A percentile compares a stretch with the other conserved stretches of the same genome.
Conservation (phyloP, 2,888 invertebrate species). For the Euplexia lucipara region DNA sequence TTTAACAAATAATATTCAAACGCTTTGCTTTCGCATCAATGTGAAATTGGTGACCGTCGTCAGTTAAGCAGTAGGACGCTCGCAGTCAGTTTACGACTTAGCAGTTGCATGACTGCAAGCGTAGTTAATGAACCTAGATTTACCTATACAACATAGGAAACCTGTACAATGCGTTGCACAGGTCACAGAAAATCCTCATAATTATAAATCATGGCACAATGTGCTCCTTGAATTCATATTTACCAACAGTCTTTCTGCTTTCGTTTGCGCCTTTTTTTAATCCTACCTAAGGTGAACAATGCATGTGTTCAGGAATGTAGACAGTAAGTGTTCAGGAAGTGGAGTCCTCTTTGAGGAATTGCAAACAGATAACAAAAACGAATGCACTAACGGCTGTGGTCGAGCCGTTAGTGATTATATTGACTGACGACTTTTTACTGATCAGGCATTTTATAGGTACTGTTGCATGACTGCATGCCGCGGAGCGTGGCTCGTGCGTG, state of each 20-base stretch:
- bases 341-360: background rate
- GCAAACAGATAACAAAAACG: constrained; percentile 9
- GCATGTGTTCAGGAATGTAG: too few relatives aligned
- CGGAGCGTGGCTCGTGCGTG: constrained; percentile 49
- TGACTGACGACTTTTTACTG: constrained; percentile 37
- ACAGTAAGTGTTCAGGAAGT: background rate
- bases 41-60: constrained; percentile 27
- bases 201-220: background rate
- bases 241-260: background rate
- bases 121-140: background rate
- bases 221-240: background rate
- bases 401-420: constrained; percentile 18
- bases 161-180: background rate
- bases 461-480: constrained; percentile 10
- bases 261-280: background rate
- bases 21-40: constrained; percentile 23
- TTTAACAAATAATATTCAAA: constrained; percentile 39
- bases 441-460: constrained; percentile 16
- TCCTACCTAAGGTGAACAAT: background rate
- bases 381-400: constrained; percentile 23
- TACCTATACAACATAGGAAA: background rate
- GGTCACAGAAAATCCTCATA: background rate
- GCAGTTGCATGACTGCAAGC: constrained; percentile 4
- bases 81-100: constrained; percentile 22
- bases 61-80: background rate